Conservation (phyloP, 2,888 invertebrate species). For the Dicyrtomina minuta region DNA sequence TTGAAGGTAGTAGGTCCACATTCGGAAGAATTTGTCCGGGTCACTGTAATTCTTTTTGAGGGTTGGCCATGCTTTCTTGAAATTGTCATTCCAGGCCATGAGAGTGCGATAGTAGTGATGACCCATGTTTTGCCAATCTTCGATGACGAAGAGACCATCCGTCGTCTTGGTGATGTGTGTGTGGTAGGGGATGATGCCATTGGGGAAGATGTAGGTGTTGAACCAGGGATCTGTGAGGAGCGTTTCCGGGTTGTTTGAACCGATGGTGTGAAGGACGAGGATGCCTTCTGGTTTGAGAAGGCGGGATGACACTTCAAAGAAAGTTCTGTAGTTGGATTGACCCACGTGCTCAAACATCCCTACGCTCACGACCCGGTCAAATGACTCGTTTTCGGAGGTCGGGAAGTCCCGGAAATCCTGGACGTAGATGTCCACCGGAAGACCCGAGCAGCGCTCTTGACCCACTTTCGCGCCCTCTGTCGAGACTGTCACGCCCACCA, state of each 20-base stretch:
- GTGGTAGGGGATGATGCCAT: no score
- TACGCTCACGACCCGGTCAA: no score
- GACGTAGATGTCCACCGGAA: constrained; percentile 13
- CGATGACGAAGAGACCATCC: no score
- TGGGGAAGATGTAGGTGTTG: no score
- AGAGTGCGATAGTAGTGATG: constrained; percentile 15
- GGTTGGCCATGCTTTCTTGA: constrained; percentile 22
- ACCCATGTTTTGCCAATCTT: no score
- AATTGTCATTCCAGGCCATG: constrained; percentile 11
- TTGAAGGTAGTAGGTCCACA: constrained; percentile 33
- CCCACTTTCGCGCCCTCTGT: constrained; percentile 22
- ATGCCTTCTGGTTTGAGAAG: constrained; percentile 24
- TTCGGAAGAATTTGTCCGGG: constrained; percentile 30
- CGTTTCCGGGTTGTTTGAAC: neutral
- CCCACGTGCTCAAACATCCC: constrained; percentile 35
- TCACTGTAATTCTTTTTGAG: constrained; percentile 27
- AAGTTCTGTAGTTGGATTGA: constrained; percentile 16
- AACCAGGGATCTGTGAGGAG: constrained; percentile 13
- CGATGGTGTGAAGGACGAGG: constrained; percentile 29
- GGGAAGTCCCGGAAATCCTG: constrained; percentile 31
- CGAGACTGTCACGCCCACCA: constrained; percentile 13
- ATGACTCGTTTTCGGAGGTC: constrained; percentile 31
- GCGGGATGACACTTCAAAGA: constrained; percentile 13
- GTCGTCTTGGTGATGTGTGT: no score
- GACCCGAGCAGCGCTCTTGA: neutral